Base-by-base conservation (phyloP, 2,113 vertebrate genomes). In the Aptenodytes patagonicus region DNA sequence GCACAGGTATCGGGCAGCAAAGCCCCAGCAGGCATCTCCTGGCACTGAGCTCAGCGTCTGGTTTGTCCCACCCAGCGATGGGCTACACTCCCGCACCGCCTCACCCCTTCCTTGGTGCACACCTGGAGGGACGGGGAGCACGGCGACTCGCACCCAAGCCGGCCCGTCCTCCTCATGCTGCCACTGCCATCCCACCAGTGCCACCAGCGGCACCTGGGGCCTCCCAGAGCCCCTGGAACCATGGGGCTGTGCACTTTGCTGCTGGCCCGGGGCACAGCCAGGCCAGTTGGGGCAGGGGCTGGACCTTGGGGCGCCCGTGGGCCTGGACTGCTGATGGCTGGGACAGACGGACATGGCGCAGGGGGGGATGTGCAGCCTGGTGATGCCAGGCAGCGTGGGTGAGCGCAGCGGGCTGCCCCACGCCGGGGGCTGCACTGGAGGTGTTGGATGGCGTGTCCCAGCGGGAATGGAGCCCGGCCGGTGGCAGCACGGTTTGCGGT, bases 91-190 rank as follows among this genome's bases (percentile, higher is more conserved):
- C 61, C 2, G 2, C 47, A 6, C 17, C 15, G 6, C 69, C 77
- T 28, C 18, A 0, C n/a, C 46, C 47, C 62, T 31, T 75, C 61
- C 51, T 47, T 13, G 6, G 57, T 10, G 0, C 8, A 9, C 0
- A 1, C 54, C 47, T 3, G 0, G 11, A 36, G 49, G 32, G 26
- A 9, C 3, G 2, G 36, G 13, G 10, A 70, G 42, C 2, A 36
- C 1, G 8, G 32, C 2, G 1, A 11, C 24, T 15, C 2, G 2
- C 1, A 3, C 13, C 42, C 2, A 0, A 10, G 42, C 62, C 1
- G 1, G 11, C 20, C 36, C 2, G 0, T 22, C 31, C 60, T 46
- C 77, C 52, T 19, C 0, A 3, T 13, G 69, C 36, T 36, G 68
- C 49, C 16, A 0, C 58, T 9, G 29, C 38, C 6, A 3, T 32